These are phyloP conservation scores for Leucosticte australis DNA, from an alignment of 2,113 vertebrate species.

Conservation along the genomic window DNA sequence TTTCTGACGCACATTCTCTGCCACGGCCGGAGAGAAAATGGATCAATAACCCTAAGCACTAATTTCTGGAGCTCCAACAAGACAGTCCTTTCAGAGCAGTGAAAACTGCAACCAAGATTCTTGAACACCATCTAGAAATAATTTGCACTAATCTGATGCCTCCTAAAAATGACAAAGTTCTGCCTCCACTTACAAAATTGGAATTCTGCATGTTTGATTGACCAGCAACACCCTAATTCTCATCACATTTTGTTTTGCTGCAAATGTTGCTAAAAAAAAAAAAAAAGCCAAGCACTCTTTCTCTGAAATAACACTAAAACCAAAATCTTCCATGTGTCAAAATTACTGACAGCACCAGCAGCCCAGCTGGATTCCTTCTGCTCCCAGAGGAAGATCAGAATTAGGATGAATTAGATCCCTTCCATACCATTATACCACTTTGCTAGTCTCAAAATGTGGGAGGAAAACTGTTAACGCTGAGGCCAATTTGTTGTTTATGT, in stretches of 20 bases:
- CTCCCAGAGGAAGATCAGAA: constrained; percentile 6
- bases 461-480: constrained; percentile 42
- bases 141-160: neutral
- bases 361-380: constrained; percentile 7
- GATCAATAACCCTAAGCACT: constrained; percentile 14
- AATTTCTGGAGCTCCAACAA: neutral
- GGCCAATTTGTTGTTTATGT: constrained; percentile 59
- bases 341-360: neutral
- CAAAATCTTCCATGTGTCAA: neutral
- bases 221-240: neutral
- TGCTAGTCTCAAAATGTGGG: neutral
- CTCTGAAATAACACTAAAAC: neutral
- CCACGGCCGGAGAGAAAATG: neutral
- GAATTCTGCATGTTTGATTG: neutral
- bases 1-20: neutral
- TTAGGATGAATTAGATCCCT: constrained; percentile 46
- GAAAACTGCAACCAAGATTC: neutral
- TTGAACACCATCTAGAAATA: neutral
- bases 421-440: constrained; percentile 28
- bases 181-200: neutral
- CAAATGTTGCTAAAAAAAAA: neutral
- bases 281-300: neutral
- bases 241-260: neutral
- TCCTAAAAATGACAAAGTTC: neutral
- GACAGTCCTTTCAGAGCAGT: neutral